These are phyloP conservation scores for Hololepta plana DNA, from an alignment of 2,888 invertebrate species.

Conservation along the genomic window DNA sequence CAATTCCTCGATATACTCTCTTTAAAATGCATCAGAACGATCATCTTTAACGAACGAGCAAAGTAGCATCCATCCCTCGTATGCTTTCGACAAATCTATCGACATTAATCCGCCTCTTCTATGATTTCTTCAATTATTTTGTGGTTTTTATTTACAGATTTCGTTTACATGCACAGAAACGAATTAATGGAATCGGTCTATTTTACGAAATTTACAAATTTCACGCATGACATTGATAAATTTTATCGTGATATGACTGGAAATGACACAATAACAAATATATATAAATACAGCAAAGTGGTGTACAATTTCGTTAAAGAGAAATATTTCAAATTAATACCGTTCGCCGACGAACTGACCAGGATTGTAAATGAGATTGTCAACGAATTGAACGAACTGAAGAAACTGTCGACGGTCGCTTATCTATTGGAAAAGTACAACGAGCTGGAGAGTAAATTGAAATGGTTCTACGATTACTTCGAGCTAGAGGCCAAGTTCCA, in stretches of 20 bases:
- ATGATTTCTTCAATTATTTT: too few species aligned
- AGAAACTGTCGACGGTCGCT: constrained; percentile 40
- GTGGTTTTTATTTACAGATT: constrained; percentile 42
- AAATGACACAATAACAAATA: constrained; percentile 60
- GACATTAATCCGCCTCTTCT: too few species aligned
- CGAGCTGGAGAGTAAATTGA: constrained; percentile 42
- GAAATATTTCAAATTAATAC: constrained; percentile 45
- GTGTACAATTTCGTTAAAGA: constrained; percentile 47
- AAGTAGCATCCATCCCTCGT: background rate
- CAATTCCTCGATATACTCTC: too few species aligned
- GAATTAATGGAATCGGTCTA: constrained; percentile 67
- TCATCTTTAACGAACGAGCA: too few species aligned
- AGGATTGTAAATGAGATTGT: constrained; percentile 42
- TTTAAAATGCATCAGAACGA: too few species aligned
- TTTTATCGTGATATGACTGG: constrained; percentile 61
- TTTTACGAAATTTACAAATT: constrained; percentile 60
- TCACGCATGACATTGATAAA: constrained; percentile 63
- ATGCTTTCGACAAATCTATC: background rate
- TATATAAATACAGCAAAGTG: constrained; percentile 55
- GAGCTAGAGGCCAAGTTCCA: constrained; percentile 51
- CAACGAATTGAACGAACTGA: constrained; percentile 39
- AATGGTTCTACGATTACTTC: constrained; percentile 62
- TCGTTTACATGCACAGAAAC: constrained; percentile 60
- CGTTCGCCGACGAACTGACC: constrained; percentile 47
- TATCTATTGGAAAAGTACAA: constrained; percentile 34